Evolutionary conservation across 1,140 invertebrate species (phyloP), one percentile per base, ranked within the genome.

Genomic region (Drosophila santomea): DNA sequence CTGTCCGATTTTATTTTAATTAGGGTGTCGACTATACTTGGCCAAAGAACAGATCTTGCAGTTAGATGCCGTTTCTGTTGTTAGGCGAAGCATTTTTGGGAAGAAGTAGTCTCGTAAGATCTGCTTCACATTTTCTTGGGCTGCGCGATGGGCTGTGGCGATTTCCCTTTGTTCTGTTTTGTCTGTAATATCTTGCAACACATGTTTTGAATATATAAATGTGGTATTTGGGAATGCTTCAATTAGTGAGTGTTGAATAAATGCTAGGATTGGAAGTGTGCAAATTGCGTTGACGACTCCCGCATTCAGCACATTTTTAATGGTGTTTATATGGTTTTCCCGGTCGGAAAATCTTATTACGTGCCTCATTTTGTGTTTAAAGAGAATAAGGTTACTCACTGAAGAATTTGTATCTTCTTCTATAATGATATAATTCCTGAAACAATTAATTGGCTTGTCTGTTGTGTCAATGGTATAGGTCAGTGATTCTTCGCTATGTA

Each of bases 221-320:
- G 28, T 8, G 28, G 54, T 28, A 23, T 4, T 7, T 1, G 23
- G 38, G n/a, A 41, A 56, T 2, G 12, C 15, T 4, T 56, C 38
- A 0, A 57, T n/a, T 45, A 58, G 28, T 35, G 11, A 15, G 15
- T 45, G 41, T 2, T 58, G 41, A 2, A 58, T 32, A n/a, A 45
- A 35, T 14, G 44, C 44, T 4, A 59, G 3, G 17, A 25, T 47
- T 36, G 28, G 57, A 11, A 59, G 14, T 0, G 32, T 25, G 15
- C 57, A 59, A 59, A 47, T 59, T n/a, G 57, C 57, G 14, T 59
- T 48, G 3, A 59, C 44, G 1, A 32, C 28, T 8, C 2, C 28
- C 1, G 28, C 28, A 32, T 32, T 32, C 1, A 8, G 7, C 0
- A 32, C 28, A 2, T 32, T 7, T 8, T 32, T 8, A 8, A 32